These are phyloP conservation scores for Microcebus ravelobensis DNA, from an alignment of 2,113 vertebrate species.

Conservation along the genomic window DNA sequence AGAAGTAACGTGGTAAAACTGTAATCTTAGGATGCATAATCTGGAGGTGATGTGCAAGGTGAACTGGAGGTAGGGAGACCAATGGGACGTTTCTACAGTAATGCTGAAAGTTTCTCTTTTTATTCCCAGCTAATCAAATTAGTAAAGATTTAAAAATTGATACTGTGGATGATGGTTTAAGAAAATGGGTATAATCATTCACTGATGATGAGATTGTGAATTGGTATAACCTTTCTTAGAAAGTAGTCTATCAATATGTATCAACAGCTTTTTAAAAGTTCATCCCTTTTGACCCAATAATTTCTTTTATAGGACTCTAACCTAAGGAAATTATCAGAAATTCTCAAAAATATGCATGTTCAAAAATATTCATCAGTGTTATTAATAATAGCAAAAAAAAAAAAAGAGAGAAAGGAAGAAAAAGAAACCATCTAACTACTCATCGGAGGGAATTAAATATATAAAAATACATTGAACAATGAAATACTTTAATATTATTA, in stretches of 20 bases:
- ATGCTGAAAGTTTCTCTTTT: not conserved
- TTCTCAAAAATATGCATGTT: slow-evolving; percentile 26
- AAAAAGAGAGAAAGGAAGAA: not conserved
- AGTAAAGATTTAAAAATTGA: slow-evolving; percentile 63
- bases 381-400: not conserved
- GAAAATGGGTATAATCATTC: slow-evolving; percentile 48
- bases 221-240: slow-evolving; percentile 47
- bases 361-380: not conserved
- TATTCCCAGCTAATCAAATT: not conserved
- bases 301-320: slow-evolving; percentile 37
- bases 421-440: not conserved
- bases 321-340: slow-evolving; percentile 31
- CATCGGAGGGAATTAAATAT: not conserved
- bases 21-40: not conserved
- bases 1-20: not conserved
- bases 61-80: not conserved
- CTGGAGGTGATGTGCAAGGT: not conserved
- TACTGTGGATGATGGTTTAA: slow-evolving; percentile 50
- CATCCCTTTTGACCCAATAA: slow-evolving; percentile 12
- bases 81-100: not conserved
- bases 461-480: slow-evolving; percentile 38
- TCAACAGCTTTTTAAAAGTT: slow-evolving; percentile 51
- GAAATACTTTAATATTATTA: slow-evolving; percentile 52
- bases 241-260: not conserved
- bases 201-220: slow-evolving; percentile 32